Conservation (phyloP, 2,113 vertebrate genomes). For the Lepisosteus oculatus region DNA sequence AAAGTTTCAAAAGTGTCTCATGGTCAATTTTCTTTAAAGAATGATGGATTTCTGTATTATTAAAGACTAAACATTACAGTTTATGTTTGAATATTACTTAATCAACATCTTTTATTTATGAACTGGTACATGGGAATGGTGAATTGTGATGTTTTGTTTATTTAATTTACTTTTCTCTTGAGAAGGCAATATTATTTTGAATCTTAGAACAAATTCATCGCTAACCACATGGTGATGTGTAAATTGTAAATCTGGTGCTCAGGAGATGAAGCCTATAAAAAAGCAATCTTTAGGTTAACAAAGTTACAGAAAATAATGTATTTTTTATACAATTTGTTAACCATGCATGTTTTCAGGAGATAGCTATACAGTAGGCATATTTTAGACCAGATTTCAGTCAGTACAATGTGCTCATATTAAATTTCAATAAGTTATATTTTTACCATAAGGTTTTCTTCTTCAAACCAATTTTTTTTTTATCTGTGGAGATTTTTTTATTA, state of each 20-base stretch:
- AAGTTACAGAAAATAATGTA: constrained; percentile 31
- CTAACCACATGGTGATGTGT: constrained; percentile 29
- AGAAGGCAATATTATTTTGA: background rate
- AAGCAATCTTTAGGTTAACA: constrained; percentile 31
- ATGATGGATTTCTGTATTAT: background rate
- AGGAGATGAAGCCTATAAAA: constrained; percentile 38
- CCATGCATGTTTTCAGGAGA: constrained; percentile 25
- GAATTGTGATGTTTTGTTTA: constrained; percentile 2
- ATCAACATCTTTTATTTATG: constrained; percentile 13
- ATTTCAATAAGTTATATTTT: constrained; percentile 17
- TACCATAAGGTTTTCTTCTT: constrained; percentile 14
- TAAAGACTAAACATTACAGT: background rate
- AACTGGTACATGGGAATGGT: background rate
- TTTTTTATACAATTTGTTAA: constrained; percentile 32
- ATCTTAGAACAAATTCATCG: constrained; percentile 27
- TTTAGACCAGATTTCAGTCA: constrained; percentile 27
- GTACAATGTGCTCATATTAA: constrained; percentile 9
- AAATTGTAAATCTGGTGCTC: constrained; percentile 36
- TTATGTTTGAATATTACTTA: background rate
- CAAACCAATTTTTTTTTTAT: background rate
- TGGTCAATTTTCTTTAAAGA: too few relatives aligned
- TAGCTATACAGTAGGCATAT: constrained; percentile 20
- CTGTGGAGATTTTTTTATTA: constrained; percentile 3
- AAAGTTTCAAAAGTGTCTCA: too few relatives aligned
- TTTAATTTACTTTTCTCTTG: background rate